Evolutionary conservation across 2,888 invertebrate species (phyloP), one percentile per base, ranked within the genome.

Genomic region (Noctua janthe): DNA sequence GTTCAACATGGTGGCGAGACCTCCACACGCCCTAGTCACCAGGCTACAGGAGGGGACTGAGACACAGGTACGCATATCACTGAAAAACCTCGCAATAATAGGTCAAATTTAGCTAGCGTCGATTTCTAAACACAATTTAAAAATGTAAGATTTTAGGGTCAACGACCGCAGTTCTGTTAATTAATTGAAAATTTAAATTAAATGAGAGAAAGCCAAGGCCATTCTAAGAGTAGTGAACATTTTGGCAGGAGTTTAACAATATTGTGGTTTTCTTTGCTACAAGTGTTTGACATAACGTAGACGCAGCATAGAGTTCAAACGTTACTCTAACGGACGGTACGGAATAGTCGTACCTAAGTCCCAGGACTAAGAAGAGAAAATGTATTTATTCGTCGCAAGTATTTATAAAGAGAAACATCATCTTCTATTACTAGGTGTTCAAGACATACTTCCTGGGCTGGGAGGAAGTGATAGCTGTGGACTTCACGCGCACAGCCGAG

Each of bases 401-500:
- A 15, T 74, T 67, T n/a, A 10, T 39, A 7, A 23, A 43, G 17
- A 17, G 29, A 43, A 29, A 56, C 7, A 8, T 17, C 6, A 71
- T 35, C 15, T 20, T 56, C 10, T 49, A 7, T 72, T 7, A 2
- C 64, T 90, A 98, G 97, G 98, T 99, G 88, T 99, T 99, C 96
- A 99, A 99, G 95, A 98, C 99, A 1, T 99, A 99, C 96, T 99
- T 99, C 96, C 96, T 98, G 71, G 99, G 99, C 15, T 99, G 99
- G 99, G 99, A 99, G 94, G 99, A 99, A 95, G 99, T 99, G 35
- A 99, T 99, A 91, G 99, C 99, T 0, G 99, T 99, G 13, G 99
- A 99, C 97, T 99, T 99, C 95, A 99, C 99, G 0, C 98, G 99
- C 87, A 99, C 99, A 0, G 99, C 99, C 0, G 99, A 99, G 94